Evolutionary conservation across 2,113 vertebrate species (phyloP).

Genomic region (Datnioides undecimradiatus): DNA sequence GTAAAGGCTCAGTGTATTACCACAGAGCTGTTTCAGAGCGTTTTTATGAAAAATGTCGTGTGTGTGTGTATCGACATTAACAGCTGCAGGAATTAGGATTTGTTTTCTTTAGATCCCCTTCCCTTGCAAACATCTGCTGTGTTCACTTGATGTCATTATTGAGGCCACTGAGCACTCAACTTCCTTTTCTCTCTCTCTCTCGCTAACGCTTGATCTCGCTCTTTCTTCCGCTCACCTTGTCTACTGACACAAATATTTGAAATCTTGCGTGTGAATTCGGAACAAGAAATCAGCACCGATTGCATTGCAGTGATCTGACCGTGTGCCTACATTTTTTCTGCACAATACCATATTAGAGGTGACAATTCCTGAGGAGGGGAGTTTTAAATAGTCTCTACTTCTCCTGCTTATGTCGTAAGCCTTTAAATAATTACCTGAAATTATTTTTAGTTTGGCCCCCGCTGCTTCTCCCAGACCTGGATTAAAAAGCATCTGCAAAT

Average conservation of each 20-base stretch:
- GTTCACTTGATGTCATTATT: slow-evolving; percentile 64
- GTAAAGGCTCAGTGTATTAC: slow-evolving; percentile 50
- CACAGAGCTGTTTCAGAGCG: slow-evolving; percentile 11
- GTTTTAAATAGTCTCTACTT: slow-evolving; percentile 69
- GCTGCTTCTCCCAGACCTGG: slow-evolving; percentile 61
- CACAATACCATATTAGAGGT: slow-evolving; percentile 46
- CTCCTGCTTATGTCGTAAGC: slow-evolving; percentile 35
- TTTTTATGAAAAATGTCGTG: slow-evolving; percentile 47
- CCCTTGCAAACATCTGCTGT: slow-evolving; percentile 74
- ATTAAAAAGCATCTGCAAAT: slow-evolving; percentile 61
- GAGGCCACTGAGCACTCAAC: slow-evolving; percentile 55
- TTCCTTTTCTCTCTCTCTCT: slow-evolving; percentile 20
- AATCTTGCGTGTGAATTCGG: slow-evolving; percentile 25
- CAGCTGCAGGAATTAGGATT: slow-evolving; percentile 73
- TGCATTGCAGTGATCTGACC: slow-evolving; percentile 34
- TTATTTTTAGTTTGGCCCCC: slow-evolving; percentile 75
- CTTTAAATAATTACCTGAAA: slow-evolving; percentile 70
- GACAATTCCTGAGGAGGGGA: slow-evolving; percentile 55
- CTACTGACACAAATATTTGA: slow-evolving; percentile 54
- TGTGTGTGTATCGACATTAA: slow-evolving; percentile 65
- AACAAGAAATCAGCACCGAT: slow-evolving; percentile 4
- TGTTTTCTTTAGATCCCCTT: slow-evolving; percentile 70
- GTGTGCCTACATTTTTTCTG: slow-evolving; percentile 36
- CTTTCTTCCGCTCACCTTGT: slow-evolving; percentile 52
- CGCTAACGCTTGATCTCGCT: slow-evolving; percentile 38